Evolutionary conservation across 2,113 vertebrate species (phyloP).

Genomic region (Felis catus): DNA sequence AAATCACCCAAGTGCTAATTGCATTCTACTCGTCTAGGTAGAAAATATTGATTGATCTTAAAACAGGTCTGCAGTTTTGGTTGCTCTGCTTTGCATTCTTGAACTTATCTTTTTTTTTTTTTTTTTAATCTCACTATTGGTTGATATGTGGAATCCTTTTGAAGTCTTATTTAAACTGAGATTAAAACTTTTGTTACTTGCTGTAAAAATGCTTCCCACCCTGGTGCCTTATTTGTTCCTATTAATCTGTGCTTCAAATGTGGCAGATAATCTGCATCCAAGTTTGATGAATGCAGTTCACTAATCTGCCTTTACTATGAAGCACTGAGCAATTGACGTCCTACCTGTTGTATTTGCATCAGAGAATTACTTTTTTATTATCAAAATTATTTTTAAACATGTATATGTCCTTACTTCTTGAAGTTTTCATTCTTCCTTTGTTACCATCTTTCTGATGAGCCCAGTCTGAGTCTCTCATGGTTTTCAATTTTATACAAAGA

Average conservation of each 20-base stretch:
- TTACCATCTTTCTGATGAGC: neutral
- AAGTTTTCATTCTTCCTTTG: neutral
- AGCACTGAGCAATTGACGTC: neutral
- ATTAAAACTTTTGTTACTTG: constrained; percentile 65
- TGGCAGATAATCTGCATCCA: constrained; percentile 34
- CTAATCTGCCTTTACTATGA: neutral
- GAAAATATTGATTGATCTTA: constrained; percentile 31
- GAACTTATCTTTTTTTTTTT: constrained; percentile 3
- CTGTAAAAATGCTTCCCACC: constrained; percentile 57
- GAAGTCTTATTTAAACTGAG: constrained; percentile 76
- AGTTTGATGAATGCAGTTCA: neutral
- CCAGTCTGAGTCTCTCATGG: neutral
- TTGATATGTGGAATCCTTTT: constrained; percentile 67
- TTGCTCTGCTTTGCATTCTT: neutral
- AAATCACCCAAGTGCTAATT: constrained; percentile 52
- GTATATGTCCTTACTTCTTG: neutral
- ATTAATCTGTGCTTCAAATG: constrained; percentile 58
- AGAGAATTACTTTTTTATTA: neutral
- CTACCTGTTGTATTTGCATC: neutral
- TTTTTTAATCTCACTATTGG: neutral
- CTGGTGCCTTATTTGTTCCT: constrained; percentile 58
- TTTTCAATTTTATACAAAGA: neutral
- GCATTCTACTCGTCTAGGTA: constrained; percentile 29
- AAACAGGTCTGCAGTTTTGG: constrained; percentile 12
- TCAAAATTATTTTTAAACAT: neutral